Evolutionary conservation across 2,797 vertebrate genomes (phyloP), one percentile per base, ranked within the genome.

Genomic region (Coilia nasus): DNA sequence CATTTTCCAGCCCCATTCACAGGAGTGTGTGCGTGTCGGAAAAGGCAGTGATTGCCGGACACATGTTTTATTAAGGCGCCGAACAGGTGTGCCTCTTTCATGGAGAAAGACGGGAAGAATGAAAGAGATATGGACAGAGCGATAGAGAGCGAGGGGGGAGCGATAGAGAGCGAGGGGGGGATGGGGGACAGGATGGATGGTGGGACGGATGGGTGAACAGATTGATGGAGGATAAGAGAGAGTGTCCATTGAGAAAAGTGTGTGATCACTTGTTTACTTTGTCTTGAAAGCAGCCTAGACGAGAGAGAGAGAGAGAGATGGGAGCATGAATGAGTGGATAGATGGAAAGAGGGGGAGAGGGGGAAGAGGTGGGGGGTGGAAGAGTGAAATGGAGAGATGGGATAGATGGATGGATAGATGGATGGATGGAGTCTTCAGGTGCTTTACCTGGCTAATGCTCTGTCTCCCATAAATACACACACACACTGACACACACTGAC

Each of bases 31-130:
- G 89, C 90, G 88, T 83, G 81, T 41, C 35, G 2, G 35, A 41
- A 83, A 75, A 41, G 67, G 14, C 28, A 35, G 28, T 17, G 67
- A 75, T 75, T 35, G 28, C 28, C 31, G 44, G 46, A 25, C 31
- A 1, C 59, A 93, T 96, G 91, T 93, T 93, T 96, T 95, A 96
- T 96, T 96, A 91, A 96, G 85, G 86, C 94, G 91, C 84, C 90
- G 93, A 89, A 89, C 92, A 91, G 92, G 91, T 93, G 88, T 90
- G 87, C 90, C 89, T 50, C 94, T 94, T 95, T 96, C 94, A 95
- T 14, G 50, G 50, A 9, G 50, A 7, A 54, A 54, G 50, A 54
- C 50, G 2, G 50, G 50, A 54, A 54, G 50, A 10, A 54, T 75
- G 28, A 75, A 75, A 9, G 54, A 87, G 90, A 92, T 54, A 54